Base-by-base conservation (phyloP, 2,113 vertebrate species). In the Lanius collurio region DNA sequence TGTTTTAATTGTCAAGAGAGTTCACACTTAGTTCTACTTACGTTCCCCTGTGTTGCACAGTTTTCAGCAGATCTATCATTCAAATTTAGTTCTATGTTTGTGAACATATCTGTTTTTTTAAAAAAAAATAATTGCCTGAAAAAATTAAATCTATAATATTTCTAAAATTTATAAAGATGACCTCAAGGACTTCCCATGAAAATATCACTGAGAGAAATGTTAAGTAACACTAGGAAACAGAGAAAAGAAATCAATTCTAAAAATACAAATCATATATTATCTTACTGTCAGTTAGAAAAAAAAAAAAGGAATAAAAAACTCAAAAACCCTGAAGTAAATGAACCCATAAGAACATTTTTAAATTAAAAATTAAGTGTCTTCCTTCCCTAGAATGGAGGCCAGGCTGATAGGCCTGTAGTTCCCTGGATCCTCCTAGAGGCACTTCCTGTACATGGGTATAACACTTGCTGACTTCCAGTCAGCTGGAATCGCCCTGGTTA, bases 321-420 rank as follows among this genome's bases (percentile, higher is more conserved):
- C 28, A 7, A 3, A 22, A 18, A 49, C 22, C 7, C 2, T 4
- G 64, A 70, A 60, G 5, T 18, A 73, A 74, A 67, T 17, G 1
- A 86, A 62, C 3, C 0, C 2, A n/a, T 37, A 19, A 41, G 71
- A 84, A 23, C 17, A 2, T 23, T 83, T 93, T 60, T 1, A 12
- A 68, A 71, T 50, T 47, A 42, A 67, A 70, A 70, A n/a, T 13
- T 31, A 46, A 5, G 1, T 62, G 7, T 41, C 10, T 73, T 30
- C 5, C 13, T 33, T 56, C 15, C 11, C 19, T 14, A 47, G 7
- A 7, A 37, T 7, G 0, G 1, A 56, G 27, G 15, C 35, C 10
- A 56, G 18, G 9, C 22, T 57, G 18, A 70, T 5, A 26, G 44
- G 4, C 22, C 31, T 28, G 31, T 13, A 37, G 9, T 23, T 73